Evolutionary conservation across 2,113 vertebrate genomes (phyloP).

Genomic region (Reinhardtius hippoglossoides): DNA sequence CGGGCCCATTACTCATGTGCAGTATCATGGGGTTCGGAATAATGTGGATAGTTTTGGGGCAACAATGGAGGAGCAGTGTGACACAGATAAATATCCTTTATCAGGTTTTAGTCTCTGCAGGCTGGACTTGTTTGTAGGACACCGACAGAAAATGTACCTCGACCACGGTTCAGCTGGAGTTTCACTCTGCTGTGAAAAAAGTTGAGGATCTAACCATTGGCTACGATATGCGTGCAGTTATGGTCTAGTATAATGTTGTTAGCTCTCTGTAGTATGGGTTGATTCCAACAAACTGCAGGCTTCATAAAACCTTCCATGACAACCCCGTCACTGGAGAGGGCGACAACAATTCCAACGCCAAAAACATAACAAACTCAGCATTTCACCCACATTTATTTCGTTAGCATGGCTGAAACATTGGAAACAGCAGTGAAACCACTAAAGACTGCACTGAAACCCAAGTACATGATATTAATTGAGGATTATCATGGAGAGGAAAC

Average conservation of each 20-base stretch:
- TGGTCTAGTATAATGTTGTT: neutral
- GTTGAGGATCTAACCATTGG: too few species aligned
- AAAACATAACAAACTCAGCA: neutral
- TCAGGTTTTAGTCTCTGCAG: neutral
- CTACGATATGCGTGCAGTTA: neutral
- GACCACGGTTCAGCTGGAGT: too few species aligned
- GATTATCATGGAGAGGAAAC: neutral
- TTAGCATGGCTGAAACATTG: neutral
- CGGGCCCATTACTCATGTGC: neutral
- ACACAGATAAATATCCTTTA: neutral
- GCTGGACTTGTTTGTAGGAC: neutral
- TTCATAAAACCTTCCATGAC: neutral
- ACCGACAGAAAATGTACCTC: neutral
- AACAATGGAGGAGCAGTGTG: neutral
- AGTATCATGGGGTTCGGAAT: neutral
- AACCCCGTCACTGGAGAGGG: neutral
- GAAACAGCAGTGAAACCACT: neutral
- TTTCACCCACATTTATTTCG: conserved; percentile 9
- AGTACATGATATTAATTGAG: conserved; percentile 9
- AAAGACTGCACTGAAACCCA: neutral
- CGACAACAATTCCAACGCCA: neutral
- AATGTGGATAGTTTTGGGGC: neutral
- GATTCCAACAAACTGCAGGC: conserved; percentile 4
- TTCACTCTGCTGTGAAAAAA: too few species aligned
- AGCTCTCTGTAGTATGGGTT: neutral